phyloP scores from a whole-genome alignment of 2,888 invertebrate species.

The Mylabris sibirica region DNA sequence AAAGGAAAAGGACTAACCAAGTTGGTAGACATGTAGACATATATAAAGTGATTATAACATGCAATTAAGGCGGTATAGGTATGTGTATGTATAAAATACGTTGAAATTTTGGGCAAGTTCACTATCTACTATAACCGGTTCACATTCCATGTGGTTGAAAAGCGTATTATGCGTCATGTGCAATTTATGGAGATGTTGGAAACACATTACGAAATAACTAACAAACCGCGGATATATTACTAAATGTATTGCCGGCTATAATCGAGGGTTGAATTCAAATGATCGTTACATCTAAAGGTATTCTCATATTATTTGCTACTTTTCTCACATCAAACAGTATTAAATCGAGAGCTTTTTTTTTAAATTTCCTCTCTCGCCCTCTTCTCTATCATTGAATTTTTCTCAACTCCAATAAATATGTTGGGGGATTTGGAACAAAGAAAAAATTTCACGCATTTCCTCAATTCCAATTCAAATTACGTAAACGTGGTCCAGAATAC shows the following conservation, averaged over 20 bases:
- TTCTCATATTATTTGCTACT: background rate
- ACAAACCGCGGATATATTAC: slow-evolving; percentile 5
- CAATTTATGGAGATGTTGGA: slow-evolving; percentile 27
- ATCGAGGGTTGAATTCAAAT: slow-evolving; percentile 14
- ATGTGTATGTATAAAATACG: background rate
- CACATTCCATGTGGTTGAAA: slow-evolving; percentile 30
- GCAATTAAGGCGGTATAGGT: slow-evolving; percentile 1
- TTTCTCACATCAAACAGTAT: background rate
- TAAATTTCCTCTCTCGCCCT: background rate
- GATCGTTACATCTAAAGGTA: background rate
- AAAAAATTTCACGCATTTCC: slow-evolving; percentile 5
- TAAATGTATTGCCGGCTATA: background rate
- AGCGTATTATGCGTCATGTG: slow-evolving; percentile 27
- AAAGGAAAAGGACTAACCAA: background rate
- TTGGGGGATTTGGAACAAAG: slow-evolving; percentile 7
- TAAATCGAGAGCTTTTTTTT: background rate
- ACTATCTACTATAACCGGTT: slow-evolving; percentile 13
- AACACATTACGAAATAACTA: slow-evolving; percentile 13
- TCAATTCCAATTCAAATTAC: slow-evolving; percentile 11
- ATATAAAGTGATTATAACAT: slow-evolving; percentile 3
- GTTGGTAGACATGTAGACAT: background rate
- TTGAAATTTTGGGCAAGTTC: slow-evolving; percentile 7
- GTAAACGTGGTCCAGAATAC: slow-evolving; percentile 3
- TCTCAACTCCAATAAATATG: background rate
- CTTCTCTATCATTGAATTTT: background rate